A percentile compares a stretch with the other conserved stretches of the same genome.
Conservation (phyloP, 2,113 vertebrate species). For the Sarotherodon lohbergeri region DNA sequence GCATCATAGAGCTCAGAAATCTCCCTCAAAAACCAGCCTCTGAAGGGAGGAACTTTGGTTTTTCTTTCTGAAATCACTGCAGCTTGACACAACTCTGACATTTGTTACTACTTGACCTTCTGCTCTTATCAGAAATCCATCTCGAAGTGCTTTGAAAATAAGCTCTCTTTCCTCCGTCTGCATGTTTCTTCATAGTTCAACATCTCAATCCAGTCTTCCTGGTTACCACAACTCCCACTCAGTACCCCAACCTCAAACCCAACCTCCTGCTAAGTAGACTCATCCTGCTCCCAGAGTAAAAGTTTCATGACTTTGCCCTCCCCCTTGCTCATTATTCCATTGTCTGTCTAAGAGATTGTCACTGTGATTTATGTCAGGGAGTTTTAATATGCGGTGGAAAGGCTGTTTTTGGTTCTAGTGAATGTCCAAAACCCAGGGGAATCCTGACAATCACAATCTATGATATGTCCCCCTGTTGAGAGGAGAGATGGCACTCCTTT, state of each 20-base stretch:
- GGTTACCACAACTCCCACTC: slow-evolving; percentile 32
- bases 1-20: background rate
- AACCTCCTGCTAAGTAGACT: background rate
- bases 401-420: slow-evolving; percentile 28
- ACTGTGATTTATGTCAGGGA: slow-evolving; percentile 57
- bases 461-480: slow-evolving; percentile 35
- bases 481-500: slow-evolving; percentile 27
- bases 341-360: slow-evolving; percentile 56
- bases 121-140: slow-evolving; percentile 13
- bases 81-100: background rate
- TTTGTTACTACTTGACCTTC: slow-evolving; percentile 18
- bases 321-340: slow-evolving; percentile 38
- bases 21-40: background rate
- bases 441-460: slow-evolving; percentile 21
- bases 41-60: background rate
- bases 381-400: slow-evolving; percentile 54
- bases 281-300: slow-evolving; percentile 17
- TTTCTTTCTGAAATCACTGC: background rate
- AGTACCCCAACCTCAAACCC: background rate
- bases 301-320: slow-evolving; percentile 46
- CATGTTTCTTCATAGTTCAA: slow-evolving; percentile 34
- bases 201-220: slow-evolving; percentile 31
- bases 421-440: slow-evolving; percentile 44
- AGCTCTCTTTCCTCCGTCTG: background rate
- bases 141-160: background rate